Conservation (phyloP, 2,888 invertebrate genomes). For the Micoletzkya japonica region DNA sequence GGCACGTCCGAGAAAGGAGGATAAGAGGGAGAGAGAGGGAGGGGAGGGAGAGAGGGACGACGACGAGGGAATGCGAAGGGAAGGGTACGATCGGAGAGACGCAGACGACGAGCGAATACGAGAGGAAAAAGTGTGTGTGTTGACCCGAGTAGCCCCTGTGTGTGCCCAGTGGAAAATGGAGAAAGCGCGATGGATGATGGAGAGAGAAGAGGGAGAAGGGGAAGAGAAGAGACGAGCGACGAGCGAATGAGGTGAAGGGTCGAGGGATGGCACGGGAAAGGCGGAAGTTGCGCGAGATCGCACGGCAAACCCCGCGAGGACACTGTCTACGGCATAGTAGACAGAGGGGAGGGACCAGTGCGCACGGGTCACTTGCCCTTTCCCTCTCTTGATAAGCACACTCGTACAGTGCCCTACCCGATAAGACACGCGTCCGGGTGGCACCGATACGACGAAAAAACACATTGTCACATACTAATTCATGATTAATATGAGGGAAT, state of each 20-base stretch:
- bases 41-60: not conserved
- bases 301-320: too few species aligned
- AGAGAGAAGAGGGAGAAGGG: constrained; percentile 13
- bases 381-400: too few species aligned
- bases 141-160: constrained; percentile 15
- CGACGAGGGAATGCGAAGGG: not conserved
- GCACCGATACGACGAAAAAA: too few species aligned
- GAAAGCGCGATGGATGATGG: constrained; percentile 1
- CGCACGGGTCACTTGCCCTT: too few species aligned
- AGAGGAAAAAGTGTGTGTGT: constrained; percentile 12
- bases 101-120: constrained; percentile 6
- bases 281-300: too few species aligned
- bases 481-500: too few species aligned
- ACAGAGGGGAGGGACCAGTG: not conserved
- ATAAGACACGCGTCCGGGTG: too few species aligned
- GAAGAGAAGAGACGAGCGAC: constrained; percentile 32
- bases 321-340: too few species aligned
- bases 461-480: too few species aligned
- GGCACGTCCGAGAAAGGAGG: not conserved
- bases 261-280: constrained; percentile 31
- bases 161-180: not conserved
- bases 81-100: not conserved
- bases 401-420: too few species aligned
- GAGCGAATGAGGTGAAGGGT: constrained; percentile 30
- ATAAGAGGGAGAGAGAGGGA: not conserved